A percentile compares a stretch with the other conserved stretches of the same genome.
Conservation (phyloP, 2,113 vertebrate genomes). For the Sander lucioperca region DNA sequence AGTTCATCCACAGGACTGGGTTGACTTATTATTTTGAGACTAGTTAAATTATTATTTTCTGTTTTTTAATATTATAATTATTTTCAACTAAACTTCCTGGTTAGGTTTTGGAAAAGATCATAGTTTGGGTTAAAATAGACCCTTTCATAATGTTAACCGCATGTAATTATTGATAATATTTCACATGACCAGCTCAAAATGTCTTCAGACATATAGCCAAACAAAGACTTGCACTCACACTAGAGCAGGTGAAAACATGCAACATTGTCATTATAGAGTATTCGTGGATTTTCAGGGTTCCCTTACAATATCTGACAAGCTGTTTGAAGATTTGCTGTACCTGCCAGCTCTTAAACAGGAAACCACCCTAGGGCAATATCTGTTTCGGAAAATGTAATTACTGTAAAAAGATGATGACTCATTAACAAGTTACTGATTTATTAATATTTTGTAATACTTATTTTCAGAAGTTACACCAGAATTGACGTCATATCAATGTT, state of each 20-base stretch:
- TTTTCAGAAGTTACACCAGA: not conserved
- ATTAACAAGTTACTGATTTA: not conserved
- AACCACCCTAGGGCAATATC: constrained; percentile 14
- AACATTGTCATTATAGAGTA: not conserved
- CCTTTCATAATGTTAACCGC: no score
- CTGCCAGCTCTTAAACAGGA: constrained; percentile 14
- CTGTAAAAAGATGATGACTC: constrained; percentile 17
- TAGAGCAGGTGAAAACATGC: constrained; percentile 3
- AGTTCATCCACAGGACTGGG: no score
- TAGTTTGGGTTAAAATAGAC: no score
- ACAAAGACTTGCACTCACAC: not conserved
- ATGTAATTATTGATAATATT: not conserved
- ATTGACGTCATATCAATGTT: not conserved
- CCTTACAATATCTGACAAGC: not conserved
- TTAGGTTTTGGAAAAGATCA: no score
- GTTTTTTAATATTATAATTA: no score
- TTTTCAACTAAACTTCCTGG: no score
- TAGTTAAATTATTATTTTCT: no score
- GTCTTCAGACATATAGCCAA: not conserved
- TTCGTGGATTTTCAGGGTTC: not conserved
- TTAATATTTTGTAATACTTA: not conserved
- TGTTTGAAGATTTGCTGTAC: not conserved
- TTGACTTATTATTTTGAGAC: no score
- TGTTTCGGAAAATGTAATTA: not conserved
- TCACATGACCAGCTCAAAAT: not conserved